Conservation (phyloP, 2,113 vertebrate genomes). For the Zosterops pallidus region DNA sequence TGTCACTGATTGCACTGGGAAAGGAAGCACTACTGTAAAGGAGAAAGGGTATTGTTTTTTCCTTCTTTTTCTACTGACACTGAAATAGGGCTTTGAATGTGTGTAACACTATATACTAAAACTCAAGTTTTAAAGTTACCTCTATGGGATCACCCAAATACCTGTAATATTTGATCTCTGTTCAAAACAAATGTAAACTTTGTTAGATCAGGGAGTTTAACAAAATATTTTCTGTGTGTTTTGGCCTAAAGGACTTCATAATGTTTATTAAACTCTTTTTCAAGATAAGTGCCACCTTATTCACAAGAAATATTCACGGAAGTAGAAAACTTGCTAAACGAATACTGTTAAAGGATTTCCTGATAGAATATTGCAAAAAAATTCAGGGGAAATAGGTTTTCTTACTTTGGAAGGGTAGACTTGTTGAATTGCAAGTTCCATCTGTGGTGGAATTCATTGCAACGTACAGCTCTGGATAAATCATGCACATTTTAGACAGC, state of each 20-base stretch:
- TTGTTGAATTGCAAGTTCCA: background rate
- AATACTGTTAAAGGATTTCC: background rate
- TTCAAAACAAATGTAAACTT: background rate
- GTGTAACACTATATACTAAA: background rate
- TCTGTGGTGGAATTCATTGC: background rate
- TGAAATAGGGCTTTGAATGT: background rate
- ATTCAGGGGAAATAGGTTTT: background rate
- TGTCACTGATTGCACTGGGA: background rate
- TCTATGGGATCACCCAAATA: background rate
- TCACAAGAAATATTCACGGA: background rate
- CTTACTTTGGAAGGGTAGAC: background rate
- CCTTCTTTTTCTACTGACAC: background rate
- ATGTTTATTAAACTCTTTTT: background rate
- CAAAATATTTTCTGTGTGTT: background rate
- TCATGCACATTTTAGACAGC: background rate
- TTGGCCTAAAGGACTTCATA: background rate
- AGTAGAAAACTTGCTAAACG: background rate
- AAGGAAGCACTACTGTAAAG: background rate
- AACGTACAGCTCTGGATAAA: background rate
- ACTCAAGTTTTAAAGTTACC: background rate
- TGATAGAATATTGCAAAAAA: accelerated
- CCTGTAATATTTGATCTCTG: background rate
- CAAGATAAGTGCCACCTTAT: background rate
- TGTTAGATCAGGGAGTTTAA: background rate
- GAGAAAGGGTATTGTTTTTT: background rate